Base-by-base conservation (phyloP, 2,797 vertebrate genomes). In the Enteromius anoplus region DNA sequence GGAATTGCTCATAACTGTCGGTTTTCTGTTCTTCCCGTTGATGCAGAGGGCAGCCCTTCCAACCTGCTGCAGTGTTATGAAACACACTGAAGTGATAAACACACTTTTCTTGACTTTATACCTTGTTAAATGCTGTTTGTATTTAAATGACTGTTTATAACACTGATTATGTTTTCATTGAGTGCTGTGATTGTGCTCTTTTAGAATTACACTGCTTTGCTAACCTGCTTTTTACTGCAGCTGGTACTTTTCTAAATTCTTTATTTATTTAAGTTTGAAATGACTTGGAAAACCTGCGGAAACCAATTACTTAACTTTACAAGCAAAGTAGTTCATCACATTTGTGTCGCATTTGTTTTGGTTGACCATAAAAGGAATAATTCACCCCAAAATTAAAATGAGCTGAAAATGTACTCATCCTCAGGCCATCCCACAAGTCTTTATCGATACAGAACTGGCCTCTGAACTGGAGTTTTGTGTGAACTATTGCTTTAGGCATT, bases 1-100 rank as follows among this genome's bases (percentile, higher is more conserved):
- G 72, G 42, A 64, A 49, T 55, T 83, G 45, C 62, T 78, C 55
- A 82, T 78, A 86, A 42, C 51, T 26, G 34, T 71, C 37, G 69
- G 60, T 70, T 71, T 60, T 78, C 19, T 81, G 19, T n/a, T 55
- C n/a, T 73, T 82, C 10, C 15, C 17, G 11, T 21, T 69, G 34
- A 29, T 72, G 37, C 34, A 49, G 6, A 23, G 51, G 51, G 23
- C 62, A 70, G 47, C 15, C 14, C 37, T 49, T 47, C 15, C 0
- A 42, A 29, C 37, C 10, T 23, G 7, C 19, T 64, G 21, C 9
- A 40, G 15, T 64, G 58, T 51, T n/a, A 64, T 47, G 37, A 51
- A 78, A 49, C 29, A 51, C 2, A 58, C 6, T 29, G 0, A 21
- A 58, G 14, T 55, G 15, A 47, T 34, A 4, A 80, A 32, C 40